Evolutionary conservation across 2,888 invertebrate genomes (phyloP).

Genomic region (Pheosia gnoma): DNA sequence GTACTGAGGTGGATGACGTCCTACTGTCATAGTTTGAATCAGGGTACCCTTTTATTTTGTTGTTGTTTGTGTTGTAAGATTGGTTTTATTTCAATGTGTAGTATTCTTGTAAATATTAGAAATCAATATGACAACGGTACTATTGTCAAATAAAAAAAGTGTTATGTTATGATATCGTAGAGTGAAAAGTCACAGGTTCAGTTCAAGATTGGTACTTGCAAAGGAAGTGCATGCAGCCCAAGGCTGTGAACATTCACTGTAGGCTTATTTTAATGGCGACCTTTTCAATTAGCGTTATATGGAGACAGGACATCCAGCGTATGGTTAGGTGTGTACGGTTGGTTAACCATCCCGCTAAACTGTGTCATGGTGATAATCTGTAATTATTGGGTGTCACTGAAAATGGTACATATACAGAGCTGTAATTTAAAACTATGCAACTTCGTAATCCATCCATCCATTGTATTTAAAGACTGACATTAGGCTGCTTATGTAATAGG

Average conservation of each 20-base stretch:
- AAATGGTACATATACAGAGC: not conserved
- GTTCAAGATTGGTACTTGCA: slow-evolving; percentile 6
- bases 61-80: no score
- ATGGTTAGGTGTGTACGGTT: not conserved
- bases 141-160: no score
- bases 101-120: no score
- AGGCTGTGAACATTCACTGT: slow-evolving; percentile 30
- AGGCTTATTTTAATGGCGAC: slow-evolving; percentile 15
- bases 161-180: slow-evolving; percentile 3
- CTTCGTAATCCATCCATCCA: no score
- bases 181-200: slow-evolving; percentile 13
- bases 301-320: slow-evolving; percentile 3
- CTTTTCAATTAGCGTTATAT: slow-evolving; percentile 10
- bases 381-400: not conserved
- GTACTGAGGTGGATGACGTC: no score
- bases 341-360: not conserved
- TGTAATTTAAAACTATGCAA: no score
- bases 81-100: no score
- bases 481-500: no score
- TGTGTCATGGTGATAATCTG: not conserved
- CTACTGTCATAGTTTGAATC: no score
- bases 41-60: no score
- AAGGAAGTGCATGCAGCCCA: slow-evolving; percentile 33
- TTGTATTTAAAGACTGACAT: no score
- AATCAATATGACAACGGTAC: no score